Evolutionary conservation across 2,888 invertebrate species (phyloP), one percentile per base, ranked within the genome.

Genomic region (Ophioninae sp.): DNA sequence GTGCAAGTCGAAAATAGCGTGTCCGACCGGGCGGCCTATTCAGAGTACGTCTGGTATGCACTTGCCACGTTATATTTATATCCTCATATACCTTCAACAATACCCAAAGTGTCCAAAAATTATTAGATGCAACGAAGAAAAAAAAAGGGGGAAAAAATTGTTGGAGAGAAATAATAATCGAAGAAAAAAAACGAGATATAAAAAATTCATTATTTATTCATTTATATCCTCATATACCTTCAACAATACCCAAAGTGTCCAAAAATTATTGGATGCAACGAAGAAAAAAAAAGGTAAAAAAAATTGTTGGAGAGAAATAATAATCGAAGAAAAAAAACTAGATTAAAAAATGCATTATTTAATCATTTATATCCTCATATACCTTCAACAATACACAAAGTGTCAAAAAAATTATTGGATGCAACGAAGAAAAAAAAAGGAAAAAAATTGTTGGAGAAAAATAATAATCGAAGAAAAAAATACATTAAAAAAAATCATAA

Each of bases 61-160:
- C 89, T 88, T 88, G 89, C 87, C 86, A 86, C 86, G 87, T 75
- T 89, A 89, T 90, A 90, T 90, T 90, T 90, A 89, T 90, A 88
- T 80, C 88, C 87, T 85, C 85, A 87, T 87, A 84, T 83, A 81
- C 81, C 80, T 51, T 6, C 51, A 82, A 82, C 74, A 82, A 56
- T 79, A 44, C 39, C 22, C 37, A 23, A 13, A 30, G 17, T 39
- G 61, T 67, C 7, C 61, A 44, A 69, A 63, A 78, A 51, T 41
- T 51, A 56, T 58, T 56, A 61, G 20, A 8, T 30, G 39, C 69
- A 23, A 44, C 44, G 63, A 71, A 41, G 76, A 58, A 3, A 6
- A 20, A n/a, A 63, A 2, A n/a, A 75, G 72, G 39, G 61, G 13
- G 22, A 79, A 44, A 22, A 56, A 67, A 65, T 8, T 1, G 0